Conservation (phyloP, 2,113 vertebrate genomes). For the Solea solea region DNA sequence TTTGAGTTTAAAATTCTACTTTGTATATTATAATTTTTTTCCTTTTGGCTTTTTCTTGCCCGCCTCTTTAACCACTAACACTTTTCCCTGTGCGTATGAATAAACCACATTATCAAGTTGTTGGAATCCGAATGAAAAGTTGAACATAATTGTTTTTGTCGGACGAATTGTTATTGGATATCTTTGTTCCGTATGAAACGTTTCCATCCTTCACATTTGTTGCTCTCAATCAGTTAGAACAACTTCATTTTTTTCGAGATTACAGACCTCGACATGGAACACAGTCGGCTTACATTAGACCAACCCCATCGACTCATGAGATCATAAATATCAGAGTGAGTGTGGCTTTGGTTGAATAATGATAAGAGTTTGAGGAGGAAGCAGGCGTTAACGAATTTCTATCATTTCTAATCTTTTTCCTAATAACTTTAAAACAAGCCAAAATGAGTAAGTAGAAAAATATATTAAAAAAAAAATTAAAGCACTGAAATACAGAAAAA, state of each 20-base stretch:
- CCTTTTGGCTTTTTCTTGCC: constrained; percentile 10
- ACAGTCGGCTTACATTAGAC: constrained; percentile 27
- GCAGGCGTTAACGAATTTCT: constrained; percentile 26
- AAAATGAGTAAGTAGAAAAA: constrained; percentile 52
- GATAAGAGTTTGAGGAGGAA: no score
- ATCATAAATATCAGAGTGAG: neutral
- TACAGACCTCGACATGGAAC: constrained; percentile 58
- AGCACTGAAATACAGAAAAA: constrained; percentile 62
- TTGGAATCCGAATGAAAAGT: constrained; percentile 27
- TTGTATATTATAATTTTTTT: constrained; percentile 10
- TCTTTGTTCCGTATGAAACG: constrained; percentile 19
- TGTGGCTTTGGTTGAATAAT: neutral
- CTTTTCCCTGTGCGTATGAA: constrained; percentile 14
- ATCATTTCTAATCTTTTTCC: constrained; percentile 29
- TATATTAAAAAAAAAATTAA: constrained; percentile 1
- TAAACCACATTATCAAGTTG: constrained; percentile 21
- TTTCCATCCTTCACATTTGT: constrained; percentile 47
- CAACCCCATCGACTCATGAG: constrained; percentile 1
- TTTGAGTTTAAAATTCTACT: constrained; percentile 43
- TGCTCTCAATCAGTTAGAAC: constrained; percentile 32
- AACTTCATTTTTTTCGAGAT: constrained; percentile 37
- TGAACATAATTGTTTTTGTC: constrained; percentile 42
- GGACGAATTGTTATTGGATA: constrained; percentile 23
- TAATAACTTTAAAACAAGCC: constrained; percentile 55
- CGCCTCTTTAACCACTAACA: constrained; percentile 48